Evolutionary conservation across 2,797 vertebrate species (phyloP), one percentile per base, ranked within the genome.

Genomic region (Pygocentrus nattereri): DNA sequence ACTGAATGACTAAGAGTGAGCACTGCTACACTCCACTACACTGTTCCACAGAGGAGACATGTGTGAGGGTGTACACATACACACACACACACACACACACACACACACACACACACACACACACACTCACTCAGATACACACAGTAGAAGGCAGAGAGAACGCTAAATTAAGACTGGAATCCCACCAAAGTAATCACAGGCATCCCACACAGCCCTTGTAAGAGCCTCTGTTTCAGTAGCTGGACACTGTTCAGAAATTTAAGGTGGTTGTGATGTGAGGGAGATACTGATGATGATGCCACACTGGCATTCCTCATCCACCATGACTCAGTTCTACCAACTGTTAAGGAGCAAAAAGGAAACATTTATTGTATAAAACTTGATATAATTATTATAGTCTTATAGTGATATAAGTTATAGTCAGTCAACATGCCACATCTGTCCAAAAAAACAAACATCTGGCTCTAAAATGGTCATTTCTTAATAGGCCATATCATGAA

Each of bases 1-100:
- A 30, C 81, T 47, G 49, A 81, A 82, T 23, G 81, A 75, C 59
- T 74, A 41, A 61, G 52, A 81, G 38, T 54, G 10, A 81, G 59
- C 62, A 76, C 81, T 82, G 81, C 74, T 72, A 76, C 38, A 68
- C 44, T 52, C 25, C 23, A 71, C 44, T 30, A 70, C 68, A 49
- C 25, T 21, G 50, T 23, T 54, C 30, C 27, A 56, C 5, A 73
- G 11, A 12, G 15, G 11, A 73, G 31, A 73, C 21, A 13, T 70
- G 13, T 49, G 44, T 10, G 12, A 19, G 7, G 0, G 25, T 61
- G 79, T 68, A 79, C 4, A 47, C 41, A 58, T 44, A 72, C 25
- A 73, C 31, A 78, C 25, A 68, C 44, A 54, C 15, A 68, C 44
- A 56, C 41, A 54, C n/a, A n/a, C n/a, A n/a, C n/a, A n/a, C n/a